These are phyloP conservation scores for Caenorhabditis japonica DNA, from an alignment of 2,888 invertebrate species.

Conservation along the genomic window DNA sequence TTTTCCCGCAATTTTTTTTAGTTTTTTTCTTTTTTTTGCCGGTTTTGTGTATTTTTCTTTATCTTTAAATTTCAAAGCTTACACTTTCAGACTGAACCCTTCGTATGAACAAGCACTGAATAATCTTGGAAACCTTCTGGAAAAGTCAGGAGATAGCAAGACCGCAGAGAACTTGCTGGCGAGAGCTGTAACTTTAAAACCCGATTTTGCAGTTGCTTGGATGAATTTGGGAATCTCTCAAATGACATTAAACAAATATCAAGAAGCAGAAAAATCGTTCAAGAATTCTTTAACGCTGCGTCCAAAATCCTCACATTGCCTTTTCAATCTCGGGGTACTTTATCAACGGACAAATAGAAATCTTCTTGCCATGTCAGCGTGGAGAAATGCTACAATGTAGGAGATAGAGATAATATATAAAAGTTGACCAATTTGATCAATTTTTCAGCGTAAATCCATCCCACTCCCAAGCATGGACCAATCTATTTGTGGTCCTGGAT, in stretches of 20 bases:
- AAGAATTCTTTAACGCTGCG: slow-evolving; percentile 85
- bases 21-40: too few species aligned
- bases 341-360: slow-evolving; percentile 86
- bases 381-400: slow-evolving; percentile 86
- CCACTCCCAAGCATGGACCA: slow-evolving; percentile 92
- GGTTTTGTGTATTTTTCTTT: too few species aligned
- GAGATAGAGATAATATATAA: background rate
- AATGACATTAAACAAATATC: slow-evolving; percentile 80
- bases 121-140: slow-evolving; percentile 87
- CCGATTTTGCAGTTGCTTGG: slow-evolving; percentile 94
- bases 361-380: slow-evolving; percentile 85
- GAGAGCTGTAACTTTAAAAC: slow-evolving; percentile 77
- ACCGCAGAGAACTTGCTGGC: slow-evolving; percentile 51
- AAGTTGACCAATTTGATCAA: background rate
- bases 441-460: slow-evolving; percentile 80
- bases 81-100: slow-evolving; percentile 82
- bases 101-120: slow-evolving; percentile 93
- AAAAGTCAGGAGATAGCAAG: slow-evolving; percentile 54
- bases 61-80: background rate
- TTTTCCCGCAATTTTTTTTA: too few species aligned
- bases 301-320: slow-evolving; percentile 89
- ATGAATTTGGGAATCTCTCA: slow-evolving; percentile 97
- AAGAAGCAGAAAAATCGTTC: slow-evolving; percentile 87
- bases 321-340: slow-evolving; percentile 94
- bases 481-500: slow-evolving; percentile 84